Conservation (phyloP, 2,113 vertebrate species). For the Menura novaehollandiae region DNA sequence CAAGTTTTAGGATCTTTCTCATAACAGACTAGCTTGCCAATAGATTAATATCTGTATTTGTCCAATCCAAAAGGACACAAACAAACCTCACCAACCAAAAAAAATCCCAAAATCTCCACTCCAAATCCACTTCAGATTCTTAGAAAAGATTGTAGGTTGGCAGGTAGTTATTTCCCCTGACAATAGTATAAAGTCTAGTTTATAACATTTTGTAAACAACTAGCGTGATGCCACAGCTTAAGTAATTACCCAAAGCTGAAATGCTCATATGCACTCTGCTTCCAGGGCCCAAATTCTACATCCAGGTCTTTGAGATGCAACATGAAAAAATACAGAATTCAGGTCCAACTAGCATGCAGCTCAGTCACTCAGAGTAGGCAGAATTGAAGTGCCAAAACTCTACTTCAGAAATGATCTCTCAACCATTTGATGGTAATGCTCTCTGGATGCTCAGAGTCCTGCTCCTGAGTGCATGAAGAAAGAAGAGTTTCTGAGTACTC, state of each 20-base stretch:
- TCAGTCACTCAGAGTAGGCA: neutral
- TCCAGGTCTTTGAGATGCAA: neutral
- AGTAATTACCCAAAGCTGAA: neutral
- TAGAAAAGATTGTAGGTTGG: neutral
- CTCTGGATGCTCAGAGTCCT: neutral
- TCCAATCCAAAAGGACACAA: neutral
- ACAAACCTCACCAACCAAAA: too few species aligned
- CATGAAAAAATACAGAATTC: neutral
- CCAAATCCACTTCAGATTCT: neutral
- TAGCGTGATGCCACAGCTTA: neutral
- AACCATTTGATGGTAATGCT: neutral
- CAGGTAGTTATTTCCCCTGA: neutral
- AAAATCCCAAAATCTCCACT: rapidly evolving
- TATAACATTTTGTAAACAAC: neutral
- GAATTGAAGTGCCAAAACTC: neutral
- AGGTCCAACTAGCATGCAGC: neutral
- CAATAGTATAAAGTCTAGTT: neutral
- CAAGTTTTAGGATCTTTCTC: neutral
- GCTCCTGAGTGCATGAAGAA: neutral
- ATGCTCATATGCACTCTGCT: neutral
- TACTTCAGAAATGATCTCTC: neutral
- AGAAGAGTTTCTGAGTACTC: neutral
- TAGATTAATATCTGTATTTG: neutral
- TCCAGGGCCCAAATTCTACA: neutral
- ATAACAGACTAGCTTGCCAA: neutral